Conservation (phyloP, 2,113 vertebrate genomes). For the Candoia aspera region DNA sequence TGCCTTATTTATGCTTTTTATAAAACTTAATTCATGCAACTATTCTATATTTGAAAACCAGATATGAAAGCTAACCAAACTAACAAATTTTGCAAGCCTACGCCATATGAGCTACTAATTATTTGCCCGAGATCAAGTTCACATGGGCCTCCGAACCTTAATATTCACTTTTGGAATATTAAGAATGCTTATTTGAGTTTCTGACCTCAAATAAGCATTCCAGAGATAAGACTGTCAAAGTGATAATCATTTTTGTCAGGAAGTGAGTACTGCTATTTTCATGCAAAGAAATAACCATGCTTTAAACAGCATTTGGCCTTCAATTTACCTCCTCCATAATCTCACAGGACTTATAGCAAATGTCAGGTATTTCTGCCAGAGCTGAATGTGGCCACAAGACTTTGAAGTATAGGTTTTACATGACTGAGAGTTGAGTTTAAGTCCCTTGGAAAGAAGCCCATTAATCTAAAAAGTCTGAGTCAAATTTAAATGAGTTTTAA, state of each 20-base stretch:
- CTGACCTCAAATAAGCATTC: slow-evolving; percentile 19
- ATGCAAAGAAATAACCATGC: slow-evolving; percentile 10
- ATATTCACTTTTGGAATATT: too few relatives aligned
- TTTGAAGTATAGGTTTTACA: slow-evolving; percentile 25
- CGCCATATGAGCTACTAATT: slow-evolving; percentile 12
- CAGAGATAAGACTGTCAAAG: slow-evolving; percentile 4
- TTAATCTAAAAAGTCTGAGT: slow-evolving; percentile 22
- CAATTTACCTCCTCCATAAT: slow-evolving; percentile 30
- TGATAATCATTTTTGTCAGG: slow-evolving; percentile 32
- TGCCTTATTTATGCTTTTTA: not conserved
- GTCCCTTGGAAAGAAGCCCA: slow-evolving; percentile 6
- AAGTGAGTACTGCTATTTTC: slow-evolving; percentile 10
- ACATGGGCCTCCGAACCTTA: slow-evolving; percentile 4
- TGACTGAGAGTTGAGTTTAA: slow-evolving; percentile 9
- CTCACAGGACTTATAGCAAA: not conserved
- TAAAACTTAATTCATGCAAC: not conserved
- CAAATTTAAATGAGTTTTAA: slow-evolving; percentile 9
- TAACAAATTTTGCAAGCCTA: not conserved
- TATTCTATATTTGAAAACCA: not conserved
- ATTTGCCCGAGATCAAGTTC: not conserved
- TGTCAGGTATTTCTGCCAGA: slow-evolving; percentile 32
- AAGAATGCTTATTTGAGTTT: too few relatives aligned
- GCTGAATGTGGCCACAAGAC: slow-evolving; percentile 10
- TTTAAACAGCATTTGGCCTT: slow-evolving; percentile 32
- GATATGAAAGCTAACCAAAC: not conserved